A percentile compares a stretch with the other conserved stretches of the same genome.
Evolutionary conservation across 1,140 invertebrate species (phyloP).

Genomic region (Zeugodacus cucurbitae): DNA sequence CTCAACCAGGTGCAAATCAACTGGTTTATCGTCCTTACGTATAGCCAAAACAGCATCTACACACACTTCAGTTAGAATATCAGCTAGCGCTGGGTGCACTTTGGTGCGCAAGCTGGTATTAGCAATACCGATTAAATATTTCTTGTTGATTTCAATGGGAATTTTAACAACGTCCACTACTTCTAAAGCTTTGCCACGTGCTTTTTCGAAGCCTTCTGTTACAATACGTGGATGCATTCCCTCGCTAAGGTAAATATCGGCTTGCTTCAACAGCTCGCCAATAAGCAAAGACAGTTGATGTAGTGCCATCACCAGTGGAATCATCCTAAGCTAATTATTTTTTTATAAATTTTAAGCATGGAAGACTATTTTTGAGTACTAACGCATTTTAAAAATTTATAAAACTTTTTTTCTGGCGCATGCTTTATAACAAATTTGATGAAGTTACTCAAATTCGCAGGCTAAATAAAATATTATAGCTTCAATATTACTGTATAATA

Average conservation of each 20-base stretch:
- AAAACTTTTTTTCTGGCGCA: conserved; percentile 17
- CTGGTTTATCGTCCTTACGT: conserved; percentile 74
- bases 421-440: conserved; percentile 29
- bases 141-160: conserved; percentile 77
- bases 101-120: conserved; percentile 94
- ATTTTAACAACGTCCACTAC: conserved; percentile 91
- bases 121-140: conserved; percentile 85
- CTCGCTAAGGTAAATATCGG: conserved; percentile 93
- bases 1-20: conserved; percentile 98
- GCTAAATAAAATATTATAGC: background rate
- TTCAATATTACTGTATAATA: background rate
- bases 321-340: conserved; percentile 96
- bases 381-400: background rate
- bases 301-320: conserved; percentile 98
- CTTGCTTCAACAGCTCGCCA: conserved; percentile 97
- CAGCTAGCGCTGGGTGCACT: conserved; percentile 86
- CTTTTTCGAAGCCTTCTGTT: conserved; percentile 95
- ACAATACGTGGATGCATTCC: conserved; percentile 95
- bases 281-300: conserved; percentile 97
- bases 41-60: conserved; percentile 93
- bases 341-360: background rate
- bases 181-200: conserved; percentile 87
- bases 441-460: conserved; percentile 24
- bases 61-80: conserved; percentile 90
- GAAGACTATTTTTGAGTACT: background rate